Conservation (phyloP, 2,888 invertebrate species). For the Nycteola revayana region DNA sequence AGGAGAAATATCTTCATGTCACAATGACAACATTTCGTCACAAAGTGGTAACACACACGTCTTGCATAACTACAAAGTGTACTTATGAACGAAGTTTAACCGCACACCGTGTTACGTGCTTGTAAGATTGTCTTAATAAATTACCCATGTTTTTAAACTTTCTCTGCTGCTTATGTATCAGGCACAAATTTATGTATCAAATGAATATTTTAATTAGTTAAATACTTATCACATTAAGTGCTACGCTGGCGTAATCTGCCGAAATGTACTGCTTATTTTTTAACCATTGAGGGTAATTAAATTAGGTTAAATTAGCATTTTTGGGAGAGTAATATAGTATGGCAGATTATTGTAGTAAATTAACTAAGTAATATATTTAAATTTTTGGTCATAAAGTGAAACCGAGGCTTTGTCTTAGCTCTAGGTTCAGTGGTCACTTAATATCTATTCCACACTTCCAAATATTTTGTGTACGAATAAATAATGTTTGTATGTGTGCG, state of each 20-base stretch:
- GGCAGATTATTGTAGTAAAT: too few relatives aligned
- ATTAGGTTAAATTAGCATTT: not conserved
- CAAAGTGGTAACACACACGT: slow-evolving; percentile 4
- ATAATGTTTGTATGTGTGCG: slow-evolving; percentile 38
- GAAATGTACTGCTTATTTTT: not conserved
- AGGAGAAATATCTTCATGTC: slow-evolving; percentile 15
- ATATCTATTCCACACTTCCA: slow-evolving; percentile 34
- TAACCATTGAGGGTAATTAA: not conserved
- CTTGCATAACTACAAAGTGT: slow-evolving; percentile 15
- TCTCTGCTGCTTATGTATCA: slow-evolving; percentile 20
- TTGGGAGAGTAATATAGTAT: too few relatives aligned
- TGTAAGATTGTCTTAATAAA: slow-evolving; percentile 9
- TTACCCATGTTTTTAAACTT: slow-evolving; percentile 17
- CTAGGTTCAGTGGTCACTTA: slow-evolving; percentile 36
- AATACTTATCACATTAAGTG: too few relatives aligned
- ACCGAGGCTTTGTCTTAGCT: slow-evolving; percentile 23
- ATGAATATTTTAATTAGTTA: slow-evolving; percentile 11
- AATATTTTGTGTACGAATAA: slow-evolving; percentile 25
- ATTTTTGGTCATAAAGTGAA: slow-evolving; percentile 11
- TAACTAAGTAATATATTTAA: not conserved
- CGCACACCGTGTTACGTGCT: slow-evolving; percentile 1
- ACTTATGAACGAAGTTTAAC: slow-evolving; percentile 4
- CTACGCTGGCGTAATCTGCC: too few relatives aligned
- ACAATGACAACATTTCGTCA: slow-evolving; percentile 2
- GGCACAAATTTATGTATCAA: slow-evolving; percentile 10